Evolutionary conservation across 2,797 vertebrate species (phyloP), one percentile per base, ranked within the genome.

Genomic region (Pampus argenteus): DNA sequence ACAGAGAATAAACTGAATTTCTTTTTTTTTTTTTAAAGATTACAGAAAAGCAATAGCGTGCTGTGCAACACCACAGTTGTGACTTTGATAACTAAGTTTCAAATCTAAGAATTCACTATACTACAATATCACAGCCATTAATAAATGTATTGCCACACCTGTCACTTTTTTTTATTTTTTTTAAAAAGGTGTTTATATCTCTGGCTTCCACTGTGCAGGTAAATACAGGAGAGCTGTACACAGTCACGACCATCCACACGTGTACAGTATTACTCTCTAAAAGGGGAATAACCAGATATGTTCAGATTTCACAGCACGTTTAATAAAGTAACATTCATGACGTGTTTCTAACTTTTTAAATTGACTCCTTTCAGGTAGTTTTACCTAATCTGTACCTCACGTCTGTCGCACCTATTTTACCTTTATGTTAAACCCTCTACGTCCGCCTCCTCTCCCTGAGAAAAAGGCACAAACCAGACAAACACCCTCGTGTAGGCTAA

Each of bases 41-140:
- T 63, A 71, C 47, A 74, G 61, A 72, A 79, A 76, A 86, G 65
- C 66, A 83, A 78, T 66, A 68, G 42, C 22, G 4, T 9, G 67
- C 52, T 34, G 58, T 50, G 58, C 51, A 26, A 66, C 67, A 49
- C 0, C 5, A 9, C 55, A 57, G 40, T 78, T 76, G 54, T 29
- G 67, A 61, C 68, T 78, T 38, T 45, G 36, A 78, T 78, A 79
- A 83, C 71, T 3, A 20, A 28, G 76, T 86, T 87, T 82, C 40
- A 62, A 47, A 59, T 72, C 76, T 64, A 22, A 59, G 58, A 76
- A 71, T 72, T 44, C 80, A 73, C 72, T 62, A 42, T 17, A 4
- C 34, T 36, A 20, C 31, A 59, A 50, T 28, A 60, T 74, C 40
- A 5, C 57, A 60, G 60, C 42, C 70, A 71, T 48, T 25, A 58